phyloP scores from a whole-genome alignment of 1,140 invertebrate genomes.

The Pseudomyrmex dendroicus region DNA sequence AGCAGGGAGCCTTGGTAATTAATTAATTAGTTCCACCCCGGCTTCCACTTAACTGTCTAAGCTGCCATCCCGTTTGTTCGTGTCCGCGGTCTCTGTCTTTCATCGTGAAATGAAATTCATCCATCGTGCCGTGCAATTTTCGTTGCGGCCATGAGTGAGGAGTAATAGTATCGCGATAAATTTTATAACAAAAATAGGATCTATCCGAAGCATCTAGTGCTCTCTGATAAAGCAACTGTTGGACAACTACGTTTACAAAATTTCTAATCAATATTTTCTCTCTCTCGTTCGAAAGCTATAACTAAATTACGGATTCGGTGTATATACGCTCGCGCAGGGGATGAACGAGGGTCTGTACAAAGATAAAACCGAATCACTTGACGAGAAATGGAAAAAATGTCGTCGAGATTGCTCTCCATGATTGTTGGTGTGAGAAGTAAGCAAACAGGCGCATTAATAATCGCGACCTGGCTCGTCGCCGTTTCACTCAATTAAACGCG shows the following conservation, averaged over 20 bases:
- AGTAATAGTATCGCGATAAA: neutral
- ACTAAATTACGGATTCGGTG: slow-evolving; percentile 28
- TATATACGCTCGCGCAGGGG: slow-evolving; percentile 3
- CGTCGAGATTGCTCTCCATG: slow-evolving; percentile 27
- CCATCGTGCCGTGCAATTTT: slow-evolving; percentile 27
- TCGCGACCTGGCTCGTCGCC: slow-evolving; percentile 43
- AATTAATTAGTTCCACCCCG: slow-evolving; percentile 38
- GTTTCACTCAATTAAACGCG: slow-evolving; percentile 64
- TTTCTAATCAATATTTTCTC: neutral
- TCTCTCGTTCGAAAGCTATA: neutral
- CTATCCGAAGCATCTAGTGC: neutral
- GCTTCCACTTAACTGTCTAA: slow-evolving; percentile 30
- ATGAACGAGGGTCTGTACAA: neutral
- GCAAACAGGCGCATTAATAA: slow-evolving; percentile 57
- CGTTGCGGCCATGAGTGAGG: neutral
- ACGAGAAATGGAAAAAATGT: slow-evolving; percentile 33
- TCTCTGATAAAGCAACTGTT: neutral
- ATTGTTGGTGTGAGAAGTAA: slow-evolving; percentile 22
- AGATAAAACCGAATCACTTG: neutral
- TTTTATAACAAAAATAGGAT: neutral
- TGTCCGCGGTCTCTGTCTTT: slow-evolving; percentile 22
- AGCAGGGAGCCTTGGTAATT: slow-evolving; percentile 31
- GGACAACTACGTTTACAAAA: neutral
- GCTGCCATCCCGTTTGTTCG: slow-evolving; percentile 11
- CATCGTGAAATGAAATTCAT: slow-evolving; percentile 34